Conservation (phyloP, 1,140 invertebrate genomes). For the Dermatophagoides farinae region DNA sequence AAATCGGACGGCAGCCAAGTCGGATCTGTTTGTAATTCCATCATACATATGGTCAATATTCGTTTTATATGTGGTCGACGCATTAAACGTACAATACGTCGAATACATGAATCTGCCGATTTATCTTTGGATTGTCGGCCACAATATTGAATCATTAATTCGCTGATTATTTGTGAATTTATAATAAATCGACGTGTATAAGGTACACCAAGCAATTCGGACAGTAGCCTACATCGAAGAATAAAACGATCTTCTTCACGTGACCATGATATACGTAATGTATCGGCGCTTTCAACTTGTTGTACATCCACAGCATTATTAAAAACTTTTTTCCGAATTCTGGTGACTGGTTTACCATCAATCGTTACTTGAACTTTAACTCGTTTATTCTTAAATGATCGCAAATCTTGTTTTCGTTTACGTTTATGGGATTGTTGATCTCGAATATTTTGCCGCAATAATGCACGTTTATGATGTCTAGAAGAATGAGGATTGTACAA, state of each 20-base stretch:
- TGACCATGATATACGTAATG: conserved; percentile 20
- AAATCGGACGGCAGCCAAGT: neutral
- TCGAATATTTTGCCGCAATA: too few species aligned
- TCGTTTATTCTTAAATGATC: too few species aligned
- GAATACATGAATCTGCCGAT: neutral
- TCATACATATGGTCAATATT: neutral
- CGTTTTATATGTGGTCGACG: neutral
- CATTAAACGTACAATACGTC: neutral
- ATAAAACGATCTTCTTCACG: conserved; percentile 27
- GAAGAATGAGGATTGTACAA: too few species aligned
- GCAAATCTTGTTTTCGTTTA: too few species aligned
- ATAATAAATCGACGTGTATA: conserved; percentile 29
- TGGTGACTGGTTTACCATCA: too few species aligned
- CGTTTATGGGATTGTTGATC: too few species aligned
- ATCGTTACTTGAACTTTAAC: too few species aligned
- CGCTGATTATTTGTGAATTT: conserved; percentile 33
- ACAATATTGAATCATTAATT: conserved; percentile 36
- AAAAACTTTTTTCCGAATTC: too few species aligned
- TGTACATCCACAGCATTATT: neutral
- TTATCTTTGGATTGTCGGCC: conserved; percentile 32
- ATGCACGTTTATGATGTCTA: too few species aligned
- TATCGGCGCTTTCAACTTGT: neutral
- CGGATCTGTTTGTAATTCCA: neutral
- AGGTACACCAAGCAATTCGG: conserved; percentile 38
- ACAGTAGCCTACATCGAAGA: conserved; percentile 43